Evolutionary conservation across 2,797 vertebrate species (phyloP).

Genomic region (Saguinus oedipus): DNA sequence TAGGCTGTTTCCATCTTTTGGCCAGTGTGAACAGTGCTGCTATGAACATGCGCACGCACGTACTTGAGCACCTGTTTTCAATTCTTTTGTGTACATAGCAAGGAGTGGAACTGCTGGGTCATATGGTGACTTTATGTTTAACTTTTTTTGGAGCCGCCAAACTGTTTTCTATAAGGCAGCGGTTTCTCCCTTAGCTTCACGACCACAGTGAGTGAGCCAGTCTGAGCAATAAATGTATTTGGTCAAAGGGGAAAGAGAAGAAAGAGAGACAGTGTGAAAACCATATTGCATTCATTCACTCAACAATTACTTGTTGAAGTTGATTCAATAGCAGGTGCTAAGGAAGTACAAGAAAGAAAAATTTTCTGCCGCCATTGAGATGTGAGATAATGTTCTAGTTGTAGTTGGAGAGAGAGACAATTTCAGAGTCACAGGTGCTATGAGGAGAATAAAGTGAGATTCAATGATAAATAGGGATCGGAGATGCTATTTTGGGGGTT

Average conservation of each 20-base stretch:
- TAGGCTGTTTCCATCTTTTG: background rate
- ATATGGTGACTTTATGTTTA: background rate
- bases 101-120: background rate
- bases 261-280: background rate
- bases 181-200: too few species aligned
- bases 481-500: background rate
- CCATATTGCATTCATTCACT: background rate
- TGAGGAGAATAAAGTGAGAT: accelerated
- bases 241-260: background rate
- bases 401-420: background rate
- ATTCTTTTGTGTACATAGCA: too few species aligned
- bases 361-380: background rate
- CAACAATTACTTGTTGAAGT: background rate
- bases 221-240: background rate
- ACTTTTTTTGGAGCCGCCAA: background rate
- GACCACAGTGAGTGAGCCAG: too few species aligned
- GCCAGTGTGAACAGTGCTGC: background rate
- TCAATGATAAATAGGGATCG: too few species aligned
- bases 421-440: background rate
- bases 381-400: background rate
- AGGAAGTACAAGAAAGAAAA: background rate
- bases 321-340: too few species aligned
- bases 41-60: accelerated
- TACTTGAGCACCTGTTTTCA: background rate
- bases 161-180: background rate